These are phyloP conservation scores for Austrolebias charrua DNA, from an alignment of 2,797 vertebrate species.

Conservation along the genomic window DNA sequence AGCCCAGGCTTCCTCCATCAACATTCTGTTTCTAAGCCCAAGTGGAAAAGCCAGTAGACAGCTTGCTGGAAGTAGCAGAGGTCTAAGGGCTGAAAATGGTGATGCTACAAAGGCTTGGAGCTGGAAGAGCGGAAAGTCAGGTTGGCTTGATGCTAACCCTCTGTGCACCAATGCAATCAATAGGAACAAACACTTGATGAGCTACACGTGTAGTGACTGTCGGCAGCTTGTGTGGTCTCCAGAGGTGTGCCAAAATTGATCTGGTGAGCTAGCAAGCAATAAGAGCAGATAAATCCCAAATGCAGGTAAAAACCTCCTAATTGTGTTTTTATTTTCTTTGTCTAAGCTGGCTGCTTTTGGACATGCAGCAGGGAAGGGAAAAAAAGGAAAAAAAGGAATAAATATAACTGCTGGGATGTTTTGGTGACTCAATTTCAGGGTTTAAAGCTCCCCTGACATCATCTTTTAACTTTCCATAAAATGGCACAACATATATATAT, in stretches of 20 bases:
- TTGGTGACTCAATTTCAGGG: no score
- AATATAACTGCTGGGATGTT: no score
- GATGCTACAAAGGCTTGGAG: slow-evolving; percentile 26
- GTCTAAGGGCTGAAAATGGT: slow-evolving; percentile 43
- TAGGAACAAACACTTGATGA: slow-evolving; percentile 63
- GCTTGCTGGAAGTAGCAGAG: slow-evolving; percentile 26
- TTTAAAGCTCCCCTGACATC: no score
- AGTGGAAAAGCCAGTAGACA: slow-evolving; percentile 34
- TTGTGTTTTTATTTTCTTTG: not conserved
- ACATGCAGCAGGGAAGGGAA: not conserved
- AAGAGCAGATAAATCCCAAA: slow-evolving; percentile 24
- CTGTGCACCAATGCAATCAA: slow-evolving; percentile 62
- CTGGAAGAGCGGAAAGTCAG: slow-evolving; percentile 18
- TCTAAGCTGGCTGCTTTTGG: slow-evolving; percentile 12
- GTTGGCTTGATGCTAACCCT: slow-evolving; percentile 55
- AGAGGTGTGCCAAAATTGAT: slow-evolving; percentile 59
- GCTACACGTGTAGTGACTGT: slow-evolving; percentile 64
- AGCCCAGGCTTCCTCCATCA: slow-evolving; percentile 49
- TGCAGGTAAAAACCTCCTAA: slow-evolving; percentile 28
- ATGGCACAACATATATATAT: no score
- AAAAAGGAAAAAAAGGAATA: no score
- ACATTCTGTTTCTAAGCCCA: slow-evolving; percentile 24
- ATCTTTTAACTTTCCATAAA: no score
- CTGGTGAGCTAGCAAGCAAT: slow-evolving; percentile 41
- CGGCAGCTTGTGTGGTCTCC: slow-evolving; percentile 54